phyloP scores from a whole-genome alignment of 2,888 invertebrate genomes.

The Yponomeuta evonymella region DNA sequence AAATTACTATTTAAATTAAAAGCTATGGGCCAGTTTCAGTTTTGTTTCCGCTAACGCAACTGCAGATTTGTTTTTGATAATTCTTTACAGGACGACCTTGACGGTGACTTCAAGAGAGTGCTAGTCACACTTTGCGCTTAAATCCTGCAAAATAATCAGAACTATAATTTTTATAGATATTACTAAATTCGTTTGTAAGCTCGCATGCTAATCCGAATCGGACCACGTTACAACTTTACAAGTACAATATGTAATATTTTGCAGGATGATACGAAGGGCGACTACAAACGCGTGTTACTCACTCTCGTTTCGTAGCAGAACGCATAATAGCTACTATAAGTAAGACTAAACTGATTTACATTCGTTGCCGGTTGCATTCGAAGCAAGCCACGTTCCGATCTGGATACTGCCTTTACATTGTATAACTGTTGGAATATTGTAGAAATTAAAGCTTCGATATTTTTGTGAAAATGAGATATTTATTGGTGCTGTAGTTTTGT shows the following conservation, averaged over 20 bases:
- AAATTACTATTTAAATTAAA: constrained; percentile 32
- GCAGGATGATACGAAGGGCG: constrained; percentile 83
- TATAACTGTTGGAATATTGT: constrained; percentile 61
- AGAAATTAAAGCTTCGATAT: constrained; percentile 64
- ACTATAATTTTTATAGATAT: constrained; percentile 37
- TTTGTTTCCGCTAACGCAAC: constrained; percentile 25
- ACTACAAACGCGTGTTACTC: constrained; percentile 81
- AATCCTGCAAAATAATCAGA: constrained; percentile 51
- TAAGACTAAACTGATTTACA: constrained; percentile 29
- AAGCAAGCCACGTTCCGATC: constrained; percentile 42
- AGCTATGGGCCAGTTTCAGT: constrained; percentile 65
- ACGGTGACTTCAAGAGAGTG: constrained; percentile 81
- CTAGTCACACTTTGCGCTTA: constrained; percentile 77
- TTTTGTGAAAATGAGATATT: constrained; percentile 73
- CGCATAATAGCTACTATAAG: constrained; percentile 45
- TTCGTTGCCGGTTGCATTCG: constrained; percentile 18
- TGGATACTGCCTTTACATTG: constrained; percentile 64
- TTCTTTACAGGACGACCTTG: constrained; percentile 80
- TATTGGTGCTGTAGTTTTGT: constrained; percentile 75
- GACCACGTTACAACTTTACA: constrained; percentile 24
- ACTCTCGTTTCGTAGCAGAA: constrained; percentile 66
- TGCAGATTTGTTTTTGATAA: constrained; percentile 51
- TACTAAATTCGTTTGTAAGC: constrained; percentile 34
- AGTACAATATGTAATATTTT: constrained; percentile 64
- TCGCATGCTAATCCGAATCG: constrained; percentile 44